These are phyloP conservation scores for Tychaedon coryphoeus DNA, from an alignment of 2,113 vertebrate species.

Conservation along the genomic window DNA sequence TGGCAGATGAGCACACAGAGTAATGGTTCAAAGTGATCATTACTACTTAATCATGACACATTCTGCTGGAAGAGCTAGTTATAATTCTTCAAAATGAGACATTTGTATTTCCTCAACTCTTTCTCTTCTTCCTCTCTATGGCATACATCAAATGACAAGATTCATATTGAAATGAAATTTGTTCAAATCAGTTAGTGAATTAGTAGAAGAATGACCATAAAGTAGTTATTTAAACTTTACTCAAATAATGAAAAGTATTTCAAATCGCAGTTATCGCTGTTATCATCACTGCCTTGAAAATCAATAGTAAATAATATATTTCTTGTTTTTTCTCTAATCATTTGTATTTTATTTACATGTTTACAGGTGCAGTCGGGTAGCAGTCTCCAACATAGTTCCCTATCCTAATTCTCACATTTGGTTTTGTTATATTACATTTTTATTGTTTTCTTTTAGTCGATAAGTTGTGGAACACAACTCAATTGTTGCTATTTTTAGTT, in stretches of 20 bases:
- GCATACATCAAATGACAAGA: constrained; percentile 2
- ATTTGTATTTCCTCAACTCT: constrained; percentile 28
- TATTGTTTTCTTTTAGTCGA: neutral
- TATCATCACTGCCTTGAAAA: neutral
- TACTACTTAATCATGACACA: neutral
- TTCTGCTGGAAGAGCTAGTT: neutral
- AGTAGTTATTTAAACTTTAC: neutral
- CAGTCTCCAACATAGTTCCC: neutral
- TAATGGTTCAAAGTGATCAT: constrained; percentile 28
- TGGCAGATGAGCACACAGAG: constrained; percentile 8
- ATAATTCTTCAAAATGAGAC: constrained; percentile 32
- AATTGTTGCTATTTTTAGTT: neutral
- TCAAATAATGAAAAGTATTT: constrained; percentile 12
- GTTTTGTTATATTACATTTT: neutral
- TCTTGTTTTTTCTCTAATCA: neutral
- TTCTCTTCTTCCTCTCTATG: neutral
- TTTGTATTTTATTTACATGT: neutral
- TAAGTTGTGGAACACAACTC: neutral
- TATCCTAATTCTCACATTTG: neutral
- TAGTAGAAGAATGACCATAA: neutral
- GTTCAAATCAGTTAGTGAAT: neutral
- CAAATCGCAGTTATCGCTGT: neutral
- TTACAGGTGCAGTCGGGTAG: neutral
- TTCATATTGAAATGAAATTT: constrained; percentile 3
- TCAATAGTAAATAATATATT: neutral